Conservation (phyloP, 1,140 invertebrate genomes). For the Sarcophaga bullata region DNA sequence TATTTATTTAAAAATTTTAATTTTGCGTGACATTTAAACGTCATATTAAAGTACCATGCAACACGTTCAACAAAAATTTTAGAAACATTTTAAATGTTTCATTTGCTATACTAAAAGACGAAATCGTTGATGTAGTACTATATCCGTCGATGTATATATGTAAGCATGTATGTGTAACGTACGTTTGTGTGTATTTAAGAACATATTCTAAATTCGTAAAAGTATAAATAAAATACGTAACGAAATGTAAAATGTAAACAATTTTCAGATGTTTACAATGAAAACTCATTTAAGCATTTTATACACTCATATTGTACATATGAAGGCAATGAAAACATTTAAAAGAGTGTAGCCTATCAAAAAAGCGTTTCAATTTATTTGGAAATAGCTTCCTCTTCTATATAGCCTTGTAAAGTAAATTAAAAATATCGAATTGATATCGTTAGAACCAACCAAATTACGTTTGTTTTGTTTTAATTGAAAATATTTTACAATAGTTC, state of each 20-base stretch:
- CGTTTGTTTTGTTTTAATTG: no score
- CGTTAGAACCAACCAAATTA: no score
- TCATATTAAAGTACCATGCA: slow-evolving; percentile 9
- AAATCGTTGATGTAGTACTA: no score
- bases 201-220: no score
- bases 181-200: no score
- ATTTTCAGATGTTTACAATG: slow-evolving; percentile 43
- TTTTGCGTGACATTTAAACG: slow-evolving; percentile 42
- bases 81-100: slow-evolving; percentile 18
- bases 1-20: slow-evolving; percentile 43
- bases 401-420: no score
- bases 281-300: slow-evolving; percentile 40
- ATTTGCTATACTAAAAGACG: no score
- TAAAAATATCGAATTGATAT: no score
- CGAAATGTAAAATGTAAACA: slow-evolving; percentile 25
- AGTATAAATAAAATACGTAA: neutral
- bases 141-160: neutral
- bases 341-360: neutral
- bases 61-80: neutral
- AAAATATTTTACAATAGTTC: no score
- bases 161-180: no score
- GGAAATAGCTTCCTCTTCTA: no score
- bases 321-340: neutral
- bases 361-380: no score
- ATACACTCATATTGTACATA: neutral